Conservation (phyloP, 1,140 invertebrate species). For the Drosophila saltans region DNA sequence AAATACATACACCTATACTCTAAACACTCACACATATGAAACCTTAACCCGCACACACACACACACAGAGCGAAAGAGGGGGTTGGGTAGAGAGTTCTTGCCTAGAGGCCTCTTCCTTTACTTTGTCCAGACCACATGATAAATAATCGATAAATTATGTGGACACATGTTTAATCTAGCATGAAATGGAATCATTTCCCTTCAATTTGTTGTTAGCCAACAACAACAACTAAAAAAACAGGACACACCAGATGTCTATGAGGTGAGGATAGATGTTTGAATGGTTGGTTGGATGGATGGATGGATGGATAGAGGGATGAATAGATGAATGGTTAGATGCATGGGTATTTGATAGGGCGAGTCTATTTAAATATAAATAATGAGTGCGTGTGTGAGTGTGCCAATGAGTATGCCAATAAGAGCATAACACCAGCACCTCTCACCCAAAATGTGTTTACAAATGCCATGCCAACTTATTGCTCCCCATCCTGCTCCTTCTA, state of each 20-base stretch:
- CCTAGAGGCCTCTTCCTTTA: slow-evolving; percentile 51
- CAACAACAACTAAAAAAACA: slow-evolving; percentile 43
- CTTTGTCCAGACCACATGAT: slow-evolving; percentile 73
- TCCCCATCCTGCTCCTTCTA: neutral
- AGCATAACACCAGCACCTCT: slow-evolving; percentile 1
- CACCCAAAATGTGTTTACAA: neutral
- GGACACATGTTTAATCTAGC: slow-evolving; percentile 83
- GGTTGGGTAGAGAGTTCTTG: neutral
- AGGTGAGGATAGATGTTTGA: slow-evolving; percentile 55
- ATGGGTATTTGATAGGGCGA: neutral
- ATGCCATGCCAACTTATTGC: neutral
- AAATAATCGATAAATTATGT: slow-evolving; percentile 83
- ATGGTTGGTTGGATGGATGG: neutral
- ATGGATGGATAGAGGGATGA: neutral
- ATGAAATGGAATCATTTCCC: slow-evolving; percentile 83
- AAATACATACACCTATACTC: neutral
- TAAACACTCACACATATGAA: neutral
- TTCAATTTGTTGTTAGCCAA: slow-evolving; percentile 80
- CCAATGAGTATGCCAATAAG: neutral
- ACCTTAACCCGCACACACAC: neutral
- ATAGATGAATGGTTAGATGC: neutral
- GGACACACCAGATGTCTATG: slow-evolving; percentile 66
- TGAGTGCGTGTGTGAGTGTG: slow-evolving; percentile 6
- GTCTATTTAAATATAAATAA: slow-evolving; percentile 12
- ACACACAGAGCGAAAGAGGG: slow-evolving; percentile 4